These are phyloP conservation scores for Alviniconcha strummeri DNA, from an alignment of 2,888 invertebrate genomes.

Conservation along the genomic window DNA sequence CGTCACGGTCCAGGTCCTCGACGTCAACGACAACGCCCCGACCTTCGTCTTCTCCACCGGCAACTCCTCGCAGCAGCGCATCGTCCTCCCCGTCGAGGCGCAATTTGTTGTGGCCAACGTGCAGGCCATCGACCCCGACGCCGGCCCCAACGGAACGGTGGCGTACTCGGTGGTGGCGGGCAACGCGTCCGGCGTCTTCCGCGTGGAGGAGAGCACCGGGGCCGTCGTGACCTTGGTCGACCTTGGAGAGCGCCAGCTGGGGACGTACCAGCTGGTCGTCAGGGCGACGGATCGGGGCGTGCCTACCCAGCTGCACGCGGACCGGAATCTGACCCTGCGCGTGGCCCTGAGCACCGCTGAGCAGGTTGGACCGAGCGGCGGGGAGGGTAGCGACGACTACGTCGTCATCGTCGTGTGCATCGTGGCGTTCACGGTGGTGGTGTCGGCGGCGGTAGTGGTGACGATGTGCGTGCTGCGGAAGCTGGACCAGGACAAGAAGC, in stretches of 20 bases:
- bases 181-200: constrained; percentile 37
- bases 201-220: constrained; percentile 33
- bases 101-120: constrained; percentile 92
- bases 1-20: constrained; percentile 88
- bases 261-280: constrained; percentile 33
- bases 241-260: constrained; percentile 23
- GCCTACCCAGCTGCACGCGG: constrained; percentile 13
- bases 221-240: constrained; percentile 30
- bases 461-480: constrained; percentile 40
- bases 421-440: constrained; percentile 41
- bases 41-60: constrained; percentile 80
- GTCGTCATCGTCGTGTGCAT: constrained; percentile 42
- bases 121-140: constrained; percentile 92
- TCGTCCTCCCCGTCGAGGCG: constrained; percentile 90
- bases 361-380: background rate
- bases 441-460: constrained; percentile 40
- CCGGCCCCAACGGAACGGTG: constrained; percentile 26
- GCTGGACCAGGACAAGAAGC: constrained; percentile 39
- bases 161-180: constrained; percentile 24
- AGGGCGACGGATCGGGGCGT: constrained; percentile 38
- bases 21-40: constrained; percentile 96
- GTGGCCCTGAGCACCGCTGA: background rate
- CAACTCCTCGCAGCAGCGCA: constrained; percentile 13
- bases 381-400: constrained; percentile 24
- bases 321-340: constrained; percentile 22